Evolutionary conservation across 2,797 vertebrate species (phyloP).

Genomic region (Phataginus tricuspis): DNA sequence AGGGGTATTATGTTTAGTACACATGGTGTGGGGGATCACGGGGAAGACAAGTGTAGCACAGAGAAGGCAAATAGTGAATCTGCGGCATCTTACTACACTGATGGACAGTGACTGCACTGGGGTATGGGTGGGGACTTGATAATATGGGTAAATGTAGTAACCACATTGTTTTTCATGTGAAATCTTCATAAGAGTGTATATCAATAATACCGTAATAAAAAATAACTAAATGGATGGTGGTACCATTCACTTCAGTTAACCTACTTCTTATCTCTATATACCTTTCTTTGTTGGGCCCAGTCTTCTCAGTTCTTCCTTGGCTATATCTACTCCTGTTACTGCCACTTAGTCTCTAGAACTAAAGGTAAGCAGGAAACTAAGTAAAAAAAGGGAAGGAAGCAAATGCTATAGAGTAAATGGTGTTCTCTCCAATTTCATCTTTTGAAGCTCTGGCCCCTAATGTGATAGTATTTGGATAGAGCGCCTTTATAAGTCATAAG

Average conservation of each 20-base stretch:
- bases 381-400: not conserved
- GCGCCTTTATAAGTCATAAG: not conserved
- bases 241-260: not conserved
- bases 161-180: too few species aligned
- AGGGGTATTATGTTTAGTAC: too few species aligned
- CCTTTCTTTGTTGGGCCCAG: not conserved
- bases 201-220: too few species aligned
- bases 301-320: not conserved
- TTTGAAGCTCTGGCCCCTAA: not conserved
- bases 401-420: not conserved
- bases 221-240: not conserved
- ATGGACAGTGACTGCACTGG: too few species aligned
- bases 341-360: not conserved
- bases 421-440: not conserved
- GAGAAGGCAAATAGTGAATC: too few species aligned
- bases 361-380: not conserved
- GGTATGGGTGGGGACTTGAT: too few species aligned
- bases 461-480: not conserved
- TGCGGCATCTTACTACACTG: too few species aligned
- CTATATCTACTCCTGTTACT: not conserved
- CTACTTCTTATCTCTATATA: not conserved
- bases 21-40: too few species aligned
- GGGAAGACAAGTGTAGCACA: too few species aligned
- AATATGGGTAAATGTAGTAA: too few species aligned
- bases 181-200: too few species aligned